A percentile compares a stretch with the other conserved stretches of the same genome.
Conservation (phyloP, 2,797 vertebrate genomes). For the Cyprinella venusta region DNA sequence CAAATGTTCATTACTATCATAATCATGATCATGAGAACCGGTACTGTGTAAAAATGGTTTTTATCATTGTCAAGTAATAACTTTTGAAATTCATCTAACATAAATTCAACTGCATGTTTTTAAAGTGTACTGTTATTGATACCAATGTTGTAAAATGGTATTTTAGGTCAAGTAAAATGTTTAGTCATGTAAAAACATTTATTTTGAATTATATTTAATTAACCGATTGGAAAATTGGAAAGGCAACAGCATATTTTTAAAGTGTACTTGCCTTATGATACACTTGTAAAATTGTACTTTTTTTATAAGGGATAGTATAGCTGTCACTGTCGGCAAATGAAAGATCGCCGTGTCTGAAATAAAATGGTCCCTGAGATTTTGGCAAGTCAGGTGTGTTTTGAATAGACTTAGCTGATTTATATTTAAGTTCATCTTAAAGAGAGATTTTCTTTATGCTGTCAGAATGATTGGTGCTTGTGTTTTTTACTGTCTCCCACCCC, state of each 20-base stretch:
- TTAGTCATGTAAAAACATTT: neutral
- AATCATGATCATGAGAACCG: too few species aligned
- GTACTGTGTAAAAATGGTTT: neutral
- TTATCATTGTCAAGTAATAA: neutral
- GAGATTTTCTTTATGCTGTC: neutral
- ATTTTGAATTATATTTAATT: neutral
- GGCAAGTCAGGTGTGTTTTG: neutral
- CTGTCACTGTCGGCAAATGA: neutral
- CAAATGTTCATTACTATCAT: too few species aligned
- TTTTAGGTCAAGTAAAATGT: neutral
- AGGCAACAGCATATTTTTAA: neutral
- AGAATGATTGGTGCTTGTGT: neutral
- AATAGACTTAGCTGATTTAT: neutral
- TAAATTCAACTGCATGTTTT: neutral
- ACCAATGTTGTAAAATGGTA: neutral
- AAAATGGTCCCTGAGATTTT: neutral
- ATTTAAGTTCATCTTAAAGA: neutral
- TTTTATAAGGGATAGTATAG: neutral
- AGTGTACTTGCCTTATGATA: neutral
- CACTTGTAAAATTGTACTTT: neutral
- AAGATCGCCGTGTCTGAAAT: neutral
- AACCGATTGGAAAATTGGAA: neutral
- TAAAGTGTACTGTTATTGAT: neutral
- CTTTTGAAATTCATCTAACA: neutral
- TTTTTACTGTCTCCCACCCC: conserved; percentile 18